Evolutionary conservation across 2,113 vertebrate species (phyloP).

Genomic region (Protobothrops mucrosquamatus): DNA sequence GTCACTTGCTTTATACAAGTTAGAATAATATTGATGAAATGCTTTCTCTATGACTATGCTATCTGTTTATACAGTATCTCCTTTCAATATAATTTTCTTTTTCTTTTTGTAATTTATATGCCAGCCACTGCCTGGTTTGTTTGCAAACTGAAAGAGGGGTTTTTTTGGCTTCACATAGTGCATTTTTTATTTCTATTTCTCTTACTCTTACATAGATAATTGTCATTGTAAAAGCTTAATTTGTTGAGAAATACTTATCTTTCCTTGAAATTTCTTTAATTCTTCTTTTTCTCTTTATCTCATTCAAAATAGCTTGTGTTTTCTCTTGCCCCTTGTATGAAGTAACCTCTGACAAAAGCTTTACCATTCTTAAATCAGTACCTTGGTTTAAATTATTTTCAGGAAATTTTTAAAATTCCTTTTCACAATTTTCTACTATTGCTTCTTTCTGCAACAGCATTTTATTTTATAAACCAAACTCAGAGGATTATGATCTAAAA

Average conservation of each 20-base stretch:
- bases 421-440: not conserved
- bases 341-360: not conserved
- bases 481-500: not conserved
- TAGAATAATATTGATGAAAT: not conserved
- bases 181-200: not conserved
- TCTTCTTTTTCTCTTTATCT: not conserved
- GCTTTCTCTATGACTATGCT: not conserved
- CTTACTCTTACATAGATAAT: not conserved
- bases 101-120: not conserved
- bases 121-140: not conserved
- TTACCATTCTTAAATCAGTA: not conserved
- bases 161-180: not conserved
- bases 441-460: not conserved
- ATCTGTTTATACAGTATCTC: not conserved
- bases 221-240: not conserved
- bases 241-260: not conserved
- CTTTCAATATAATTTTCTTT: not conserved
- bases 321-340: not conserved
- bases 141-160: not conserved
- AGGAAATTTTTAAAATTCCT: not conserved
- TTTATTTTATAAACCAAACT: not conserved
- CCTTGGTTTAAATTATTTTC: not conserved
- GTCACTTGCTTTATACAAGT: not conserved
- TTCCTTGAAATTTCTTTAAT: not conserved
- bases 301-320: not conserved